phyloP scores from a whole-genome alignment of 2,888 invertebrate genomes.

The Tromatobia lineatoria region DNA sequence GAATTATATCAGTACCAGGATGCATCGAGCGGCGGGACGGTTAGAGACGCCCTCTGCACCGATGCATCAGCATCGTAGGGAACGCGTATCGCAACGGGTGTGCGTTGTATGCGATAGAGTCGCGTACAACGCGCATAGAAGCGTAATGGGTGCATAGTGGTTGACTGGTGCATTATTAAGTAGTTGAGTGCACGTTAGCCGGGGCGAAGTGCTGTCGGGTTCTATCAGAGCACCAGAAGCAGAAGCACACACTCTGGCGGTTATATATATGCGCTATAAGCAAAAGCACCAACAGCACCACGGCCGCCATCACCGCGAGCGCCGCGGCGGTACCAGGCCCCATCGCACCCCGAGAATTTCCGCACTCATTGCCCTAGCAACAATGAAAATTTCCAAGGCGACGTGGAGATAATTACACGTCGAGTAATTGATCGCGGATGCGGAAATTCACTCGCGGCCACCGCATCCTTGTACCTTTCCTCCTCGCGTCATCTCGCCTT shows the following conservation, averaged over 20 bases:
- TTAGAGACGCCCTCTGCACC: conserved; percentile 7
- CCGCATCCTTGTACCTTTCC: not conserved
- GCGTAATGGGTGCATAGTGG: conserved; percentile 81
- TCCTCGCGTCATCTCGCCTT: not conserved
- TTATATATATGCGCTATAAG: conserved; percentile 24
- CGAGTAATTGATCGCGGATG: conserved; percentile 70
- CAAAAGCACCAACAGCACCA: conserved; percentile 12
- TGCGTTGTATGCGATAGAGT: conserved; percentile 32
- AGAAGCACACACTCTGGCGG: conserved; percentile 44
- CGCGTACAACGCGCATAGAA: conserved; percentile 76
- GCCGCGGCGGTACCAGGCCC: not conserved
- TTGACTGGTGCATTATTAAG: conserved; percentile 83
- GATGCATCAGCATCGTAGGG: conserved; percentile 1
- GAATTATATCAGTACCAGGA: conserved; percentile 10
- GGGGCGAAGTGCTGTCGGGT: conserved; percentile 80
- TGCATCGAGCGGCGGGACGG: conserved; percentile 1
- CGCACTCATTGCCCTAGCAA: conserved; percentile 25
- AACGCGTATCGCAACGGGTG: not conserved
- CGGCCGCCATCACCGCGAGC: not conserved
- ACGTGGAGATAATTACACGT: conserved; percentile 67
- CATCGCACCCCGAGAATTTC: conserved; percentile 14
- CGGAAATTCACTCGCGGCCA: conserved; percentile 63
- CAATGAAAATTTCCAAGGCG: conserved; percentile 71
- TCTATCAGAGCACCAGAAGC: conserved; percentile 74
- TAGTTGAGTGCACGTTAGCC: conserved; percentile 82